phyloP scores from a whole-genome alignment of 1,140 invertebrate genomes.

The Drosophila arizonae region DNA sequence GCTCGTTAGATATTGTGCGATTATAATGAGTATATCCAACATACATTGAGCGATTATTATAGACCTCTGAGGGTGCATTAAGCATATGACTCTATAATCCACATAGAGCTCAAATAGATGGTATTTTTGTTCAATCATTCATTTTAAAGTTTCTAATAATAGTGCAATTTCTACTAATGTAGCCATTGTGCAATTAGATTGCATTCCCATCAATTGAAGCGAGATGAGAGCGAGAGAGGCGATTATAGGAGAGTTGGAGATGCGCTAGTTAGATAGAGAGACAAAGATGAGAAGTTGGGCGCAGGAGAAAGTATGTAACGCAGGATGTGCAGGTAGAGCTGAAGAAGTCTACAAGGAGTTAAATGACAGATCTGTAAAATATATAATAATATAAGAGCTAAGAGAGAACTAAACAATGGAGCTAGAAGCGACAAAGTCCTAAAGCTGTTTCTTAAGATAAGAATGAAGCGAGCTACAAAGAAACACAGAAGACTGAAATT shows the following conservation, averaged over 20 bases:
- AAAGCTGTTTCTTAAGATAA: no score
- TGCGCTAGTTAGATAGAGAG: no score
- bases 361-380: no score
- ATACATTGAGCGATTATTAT: neutral
- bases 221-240: neutral
- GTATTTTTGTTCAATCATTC: no score
- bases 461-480: no score
- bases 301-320: no score
- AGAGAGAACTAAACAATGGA: neutral
- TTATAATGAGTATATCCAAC: conserved; percentile 2
- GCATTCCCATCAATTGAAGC: neutral
- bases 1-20: neutral
- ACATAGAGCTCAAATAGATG: no score
- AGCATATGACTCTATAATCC: no score
- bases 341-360: neutral
- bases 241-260: no score
- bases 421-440: no score
- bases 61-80: neutral
- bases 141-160: neutral
- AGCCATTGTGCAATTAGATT: neutral
- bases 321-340: neutral
- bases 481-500: no score
- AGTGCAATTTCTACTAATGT: neutral
- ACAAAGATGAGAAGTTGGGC: no score
- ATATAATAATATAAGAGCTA: neutral